phyloP scores from a whole-genome alignment of 2,888 invertebrate species.

The Dasypolia templi region DNA sequence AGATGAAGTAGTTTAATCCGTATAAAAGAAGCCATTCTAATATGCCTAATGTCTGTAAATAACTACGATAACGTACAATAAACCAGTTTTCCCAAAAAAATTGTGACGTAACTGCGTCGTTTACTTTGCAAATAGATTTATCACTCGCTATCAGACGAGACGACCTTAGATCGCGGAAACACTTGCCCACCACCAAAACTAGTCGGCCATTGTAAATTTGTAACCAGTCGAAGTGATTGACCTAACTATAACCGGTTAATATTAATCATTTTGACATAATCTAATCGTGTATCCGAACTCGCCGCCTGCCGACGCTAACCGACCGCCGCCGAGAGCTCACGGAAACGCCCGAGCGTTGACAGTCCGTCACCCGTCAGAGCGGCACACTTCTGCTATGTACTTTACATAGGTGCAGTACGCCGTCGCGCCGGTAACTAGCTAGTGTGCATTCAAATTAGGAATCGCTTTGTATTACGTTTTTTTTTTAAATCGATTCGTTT shows the following conservation, averaged over 20 bases:
- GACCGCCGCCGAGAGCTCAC: slow-evolving; percentile 74
- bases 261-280: slow-evolving; percentile 85
- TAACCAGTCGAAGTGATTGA: slow-evolving; percentile 80
- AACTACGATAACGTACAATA: neutral
- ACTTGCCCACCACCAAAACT: slow-evolving; percentile 75
- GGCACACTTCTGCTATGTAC: slow-evolving; percentile 86
- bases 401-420: slow-evolving; percentile 85
- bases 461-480: slow-evolving; percentile 71
- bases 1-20: neutral
- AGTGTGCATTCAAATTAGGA: slow-evolving; percentile 80
- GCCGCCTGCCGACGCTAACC: slow-evolving; percentile 63
- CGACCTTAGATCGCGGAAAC: slow-evolving; percentile 66
- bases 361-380: slow-evolving; percentile 88
- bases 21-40: neutral
- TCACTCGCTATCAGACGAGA: slow-evolving; percentile 63
- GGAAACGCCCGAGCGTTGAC: slow-evolving; percentile 84
- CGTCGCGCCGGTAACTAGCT: slow-evolving; percentile 82
- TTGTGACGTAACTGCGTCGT: slow-evolving; percentile 27
- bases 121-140: slow-evolving; percentile 43
- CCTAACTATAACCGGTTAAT: slow-evolving; percentile 82
- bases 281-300: slow-evolving; percentile 77
- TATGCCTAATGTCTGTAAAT: neutral
- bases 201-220: slow-evolving; percentile 59
- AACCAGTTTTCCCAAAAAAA: slow-evolving; percentile 44
- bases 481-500: slow-evolving; percentile 71